Evolutionary conservation across 2,888 invertebrate species (phyloP).

Genomic region (Mimumesa dahlbomi): DNA sequence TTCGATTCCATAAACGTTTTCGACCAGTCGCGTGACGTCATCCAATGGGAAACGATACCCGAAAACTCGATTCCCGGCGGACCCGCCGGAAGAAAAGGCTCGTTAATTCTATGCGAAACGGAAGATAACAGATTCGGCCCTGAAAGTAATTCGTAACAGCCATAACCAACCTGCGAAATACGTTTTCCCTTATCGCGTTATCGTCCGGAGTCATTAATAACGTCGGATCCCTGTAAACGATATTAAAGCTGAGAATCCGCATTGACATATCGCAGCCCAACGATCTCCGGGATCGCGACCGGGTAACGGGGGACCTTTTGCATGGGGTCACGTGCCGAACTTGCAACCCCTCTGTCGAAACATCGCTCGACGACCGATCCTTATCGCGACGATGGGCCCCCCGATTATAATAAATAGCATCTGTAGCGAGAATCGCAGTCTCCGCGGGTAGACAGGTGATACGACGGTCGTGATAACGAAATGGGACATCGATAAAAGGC

Average conservation of each 20-base stretch:
- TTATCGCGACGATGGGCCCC: constrained; percentile 28
- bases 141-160: not conserved
- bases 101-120: not conserved
- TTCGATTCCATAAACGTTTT: too few species aligned
- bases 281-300: constrained; percentile 26
- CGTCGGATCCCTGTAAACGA: constrained; percentile 24
- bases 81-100: not conserved
- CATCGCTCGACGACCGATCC: too few species aligned
- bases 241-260: constrained; percentile 13
- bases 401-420: constrained; percentile 55
- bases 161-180: not conserved
- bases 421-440: constrained; percentile 36
- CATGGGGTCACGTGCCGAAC: constrained; percentile 28
- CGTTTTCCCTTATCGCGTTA: constrained; percentile 33
- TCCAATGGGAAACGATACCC: not conserved
- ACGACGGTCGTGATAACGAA: constrained; percentile 32
- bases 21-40: too few species aligned
- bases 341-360: constrained; percentile 17
- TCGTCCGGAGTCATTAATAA: constrained; percentile 35
- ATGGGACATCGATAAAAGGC: constrained; percentile 37
- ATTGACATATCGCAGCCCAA: constrained; percentile 32
- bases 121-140: too few species aligned
- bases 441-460: constrained; percentile 37
- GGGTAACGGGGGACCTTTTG: constrained; percentile 7
- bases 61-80: not conserved